phyloP scores from a whole-genome alignment of 2,888 invertebrate genomes.

The Nomada fucata region DNA sequence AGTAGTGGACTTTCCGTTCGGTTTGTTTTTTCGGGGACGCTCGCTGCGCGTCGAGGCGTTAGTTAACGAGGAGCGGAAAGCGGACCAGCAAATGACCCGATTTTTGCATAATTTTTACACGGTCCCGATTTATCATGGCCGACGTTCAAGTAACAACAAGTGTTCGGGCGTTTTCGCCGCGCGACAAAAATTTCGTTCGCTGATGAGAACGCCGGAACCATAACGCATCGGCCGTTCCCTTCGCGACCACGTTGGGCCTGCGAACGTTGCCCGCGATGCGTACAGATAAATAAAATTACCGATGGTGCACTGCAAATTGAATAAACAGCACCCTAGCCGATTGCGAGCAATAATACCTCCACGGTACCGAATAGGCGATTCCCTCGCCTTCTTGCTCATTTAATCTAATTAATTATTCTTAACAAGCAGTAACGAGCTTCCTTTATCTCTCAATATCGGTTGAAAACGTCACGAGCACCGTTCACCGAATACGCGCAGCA shows the following conservation, averaged over 20 bases:
- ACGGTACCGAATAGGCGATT: too few relatives aligned
- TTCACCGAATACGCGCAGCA: constrained; percentile 45
- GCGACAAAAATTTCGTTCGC: neutral
- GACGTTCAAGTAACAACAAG: constrained; percentile 13
- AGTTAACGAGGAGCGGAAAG: constrained; percentile 33
- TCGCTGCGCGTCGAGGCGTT: constrained; percentile 5
- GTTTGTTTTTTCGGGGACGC: constrained; percentile 20
- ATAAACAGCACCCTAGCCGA: too few relatives aligned
- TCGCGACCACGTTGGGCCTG: too few relatives aligned
- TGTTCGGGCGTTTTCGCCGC: neutral
- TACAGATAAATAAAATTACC: too few relatives aligned
- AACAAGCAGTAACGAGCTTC: constrained; percentile 54
- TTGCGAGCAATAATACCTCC: too few relatives aligned
- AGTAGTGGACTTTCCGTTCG: constrained; percentile 7
- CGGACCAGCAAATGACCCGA: constrained; percentile 18
- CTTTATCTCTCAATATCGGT: constrained; percentile 55
- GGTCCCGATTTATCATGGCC: constrained; percentile 17
- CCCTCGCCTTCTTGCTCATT: too few relatives aligned
- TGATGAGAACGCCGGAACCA: neutral
- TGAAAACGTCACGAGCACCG: constrained; percentile 26
- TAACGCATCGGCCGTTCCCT: neutral
- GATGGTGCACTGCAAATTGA: too few relatives aligned
- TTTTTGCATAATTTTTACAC: constrained; percentile 37
- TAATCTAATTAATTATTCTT: constrained; percentile 64
- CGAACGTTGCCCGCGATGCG: too few relatives aligned